Conservation (phyloP, 2,797 vertebrate species). For the Bovichtus diacanthus region DNA sequence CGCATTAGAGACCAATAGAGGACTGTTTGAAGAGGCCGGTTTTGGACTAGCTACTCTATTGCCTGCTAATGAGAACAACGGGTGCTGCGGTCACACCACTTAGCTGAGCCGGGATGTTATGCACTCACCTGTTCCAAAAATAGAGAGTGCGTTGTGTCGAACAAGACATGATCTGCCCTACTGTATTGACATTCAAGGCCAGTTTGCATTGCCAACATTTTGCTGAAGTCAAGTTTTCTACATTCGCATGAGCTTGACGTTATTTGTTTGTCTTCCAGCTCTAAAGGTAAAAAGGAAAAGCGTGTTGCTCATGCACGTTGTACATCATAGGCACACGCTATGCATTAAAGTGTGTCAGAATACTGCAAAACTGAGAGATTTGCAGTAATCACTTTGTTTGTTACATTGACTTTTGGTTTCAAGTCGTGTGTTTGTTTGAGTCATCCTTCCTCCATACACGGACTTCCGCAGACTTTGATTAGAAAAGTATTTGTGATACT, state of each 20-base stretch:
- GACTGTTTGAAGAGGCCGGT: slow-evolving; percentile 19
- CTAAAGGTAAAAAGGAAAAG: not conserved
- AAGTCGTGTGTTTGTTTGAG: no score
- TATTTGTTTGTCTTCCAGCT: not conserved
- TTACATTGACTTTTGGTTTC: no score
- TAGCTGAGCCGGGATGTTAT: slow-evolving; percentile 22
- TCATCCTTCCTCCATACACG: no score
- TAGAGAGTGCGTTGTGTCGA: not conserved
- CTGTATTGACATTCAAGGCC: not conserved
- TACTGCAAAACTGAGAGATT: not conserved
- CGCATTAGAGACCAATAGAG: slow-evolving; percentile 37
- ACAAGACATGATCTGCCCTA: not conserved
- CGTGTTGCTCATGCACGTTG: not conserved
- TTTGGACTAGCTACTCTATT: slow-evolving; percentile 3
- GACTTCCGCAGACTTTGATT: no score
- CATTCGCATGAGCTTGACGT: not conserved
- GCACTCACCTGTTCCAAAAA: slow-evolving; percentile 30
- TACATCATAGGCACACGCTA: not conserved
- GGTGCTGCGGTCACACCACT: slow-evolving; percentile 24
- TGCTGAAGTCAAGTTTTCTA: not conserved
- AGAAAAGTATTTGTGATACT: no score
- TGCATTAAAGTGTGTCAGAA: not conserved
- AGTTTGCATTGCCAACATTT: not conserved
- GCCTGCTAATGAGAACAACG: slow-evolving; percentile 35
- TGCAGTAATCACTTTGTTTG: no score